phyloP scores from a whole-genome alignment of 2,888 invertebrate genomes.

The Graphium colonna region DNA sequence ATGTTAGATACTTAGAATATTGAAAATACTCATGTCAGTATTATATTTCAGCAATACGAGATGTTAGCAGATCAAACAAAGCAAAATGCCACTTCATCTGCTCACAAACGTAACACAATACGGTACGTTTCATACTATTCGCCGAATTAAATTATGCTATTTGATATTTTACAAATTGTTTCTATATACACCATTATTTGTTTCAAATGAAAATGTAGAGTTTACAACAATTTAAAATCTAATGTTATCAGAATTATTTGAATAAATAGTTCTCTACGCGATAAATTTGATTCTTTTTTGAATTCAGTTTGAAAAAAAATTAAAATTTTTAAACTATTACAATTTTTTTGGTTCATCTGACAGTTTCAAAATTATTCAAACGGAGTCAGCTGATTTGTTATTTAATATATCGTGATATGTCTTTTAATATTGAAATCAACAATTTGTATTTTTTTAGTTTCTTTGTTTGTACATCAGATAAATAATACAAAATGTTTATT shows the following conservation, averaged over 20 bases:
- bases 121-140: constrained; percentile 1
- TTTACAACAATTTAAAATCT: neutral
- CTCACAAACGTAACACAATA: constrained; percentile 1
- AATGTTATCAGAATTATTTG: neutral
- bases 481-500: too few relatives aligned
- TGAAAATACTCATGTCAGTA: constrained; percentile 6
- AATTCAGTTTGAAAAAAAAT: neutral
- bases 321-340: neutral
- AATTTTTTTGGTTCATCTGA: too few relatives aligned
- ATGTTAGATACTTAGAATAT: too few relatives aligned
- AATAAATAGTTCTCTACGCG: too few relatives aligned
- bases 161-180: constrained; percentile 4
- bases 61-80: constrained; percentile 7
- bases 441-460: too few relatives aligned
- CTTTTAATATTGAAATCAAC: too few relatives aligned
- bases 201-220: neutral
- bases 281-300: too few relatives aligned
- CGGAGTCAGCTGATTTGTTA: too few relatives aligned
- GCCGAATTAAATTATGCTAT: constrained; percentile 1
- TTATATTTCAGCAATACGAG: neutral
- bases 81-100: neutral
- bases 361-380: too few relatives aligned
- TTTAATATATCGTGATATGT: too few relatives aligned
- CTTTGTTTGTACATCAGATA: too few relatives aligned
- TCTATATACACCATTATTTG: neutral